phyloP scores from a whole-genome alignment of 2,888 invertebrate species.

The Acholoe squamosa region DNA sequence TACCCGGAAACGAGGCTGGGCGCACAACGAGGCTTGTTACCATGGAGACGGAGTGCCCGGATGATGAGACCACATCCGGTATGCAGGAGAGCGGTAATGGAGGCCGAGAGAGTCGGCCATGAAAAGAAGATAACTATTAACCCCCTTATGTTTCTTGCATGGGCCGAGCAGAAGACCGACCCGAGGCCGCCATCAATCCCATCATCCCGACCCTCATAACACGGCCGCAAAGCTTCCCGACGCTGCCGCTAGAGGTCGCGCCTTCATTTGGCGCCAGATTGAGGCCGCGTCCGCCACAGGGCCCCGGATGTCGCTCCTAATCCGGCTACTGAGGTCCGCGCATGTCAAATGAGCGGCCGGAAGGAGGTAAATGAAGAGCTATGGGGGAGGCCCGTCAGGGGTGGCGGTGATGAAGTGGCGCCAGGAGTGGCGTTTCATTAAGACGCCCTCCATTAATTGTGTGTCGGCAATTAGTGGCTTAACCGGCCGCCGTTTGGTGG shows the following conservation, averaged over 20 bases:
- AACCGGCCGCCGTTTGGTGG: conserved; percentile 44
- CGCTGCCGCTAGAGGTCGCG: conserved; percentile 19
- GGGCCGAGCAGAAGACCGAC: neutral
- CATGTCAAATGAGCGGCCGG: conserved; percentile 33
- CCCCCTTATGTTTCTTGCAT: conserved; percentile 56
- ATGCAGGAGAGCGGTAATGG: conserved; percentile 17
- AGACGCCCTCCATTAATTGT: conserved; percentile 51
- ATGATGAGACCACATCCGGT: conserved; percentile 52
- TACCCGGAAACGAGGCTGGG: neutral
- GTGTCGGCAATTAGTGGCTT: conserved; percentile 43
- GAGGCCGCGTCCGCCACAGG: conserved; percentile 24
- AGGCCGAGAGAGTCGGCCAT: neutral
- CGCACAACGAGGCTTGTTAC: conserved; percentile 52
- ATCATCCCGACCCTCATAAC: conserved; percentile 46
- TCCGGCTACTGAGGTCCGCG: conserved; percentile 50
- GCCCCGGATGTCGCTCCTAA: conserved; percentile 52
- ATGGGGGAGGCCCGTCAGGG: neutral
- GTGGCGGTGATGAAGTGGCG: conserved; percentile 32
- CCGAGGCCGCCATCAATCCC: conserved; percentile 38
- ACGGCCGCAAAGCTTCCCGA: neutral
- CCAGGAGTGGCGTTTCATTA: conserved; percentile 50
- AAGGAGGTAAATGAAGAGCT: conserved; percentile 53
- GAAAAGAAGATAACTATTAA: conserved; percentile 56
- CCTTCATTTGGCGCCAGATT: conserved; percentile 42
- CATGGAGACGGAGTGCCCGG: conserved; percentile 51